phyloP scores from a whole-genome alignment of 2,113 vertebrate species.

The Chunga burmeisteri region DNA sequence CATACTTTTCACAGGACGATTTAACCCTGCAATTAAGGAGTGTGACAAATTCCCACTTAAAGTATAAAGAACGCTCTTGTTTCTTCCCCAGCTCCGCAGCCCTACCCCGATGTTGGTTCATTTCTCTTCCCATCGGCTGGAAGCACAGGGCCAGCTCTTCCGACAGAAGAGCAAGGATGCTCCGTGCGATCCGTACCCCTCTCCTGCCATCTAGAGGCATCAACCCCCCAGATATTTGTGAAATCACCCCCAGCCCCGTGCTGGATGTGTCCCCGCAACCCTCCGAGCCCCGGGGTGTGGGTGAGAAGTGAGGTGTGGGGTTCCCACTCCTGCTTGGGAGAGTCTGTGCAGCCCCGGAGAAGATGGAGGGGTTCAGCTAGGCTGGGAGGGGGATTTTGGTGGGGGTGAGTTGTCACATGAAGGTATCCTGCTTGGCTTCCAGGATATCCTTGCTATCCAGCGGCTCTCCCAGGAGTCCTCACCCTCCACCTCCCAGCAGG shows the following conservation, averaged over 20 bases:
- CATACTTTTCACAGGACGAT: background rate
- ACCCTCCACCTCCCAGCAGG: background rate
- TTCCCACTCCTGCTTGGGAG: background rate
- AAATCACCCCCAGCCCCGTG: rapidly evolving
- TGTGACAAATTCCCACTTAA: background rate
- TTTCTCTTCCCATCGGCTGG: background rate
- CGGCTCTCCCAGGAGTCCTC: background rate
- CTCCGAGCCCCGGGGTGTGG: rapidly evolving
- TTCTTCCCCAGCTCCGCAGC: background rate
- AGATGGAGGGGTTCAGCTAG: background rate
- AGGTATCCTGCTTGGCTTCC: background rate
- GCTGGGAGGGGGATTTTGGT: background rate
- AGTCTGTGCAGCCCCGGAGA: background rate
- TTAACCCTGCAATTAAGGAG: background rate
- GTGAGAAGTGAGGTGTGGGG: background rate
- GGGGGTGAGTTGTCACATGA: background rate
- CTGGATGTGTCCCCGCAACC: background rate
- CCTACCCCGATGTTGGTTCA: no score
- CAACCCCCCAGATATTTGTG: background rate
- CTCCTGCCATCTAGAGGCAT: constrained; percentile 6
- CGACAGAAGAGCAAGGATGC: background rate
- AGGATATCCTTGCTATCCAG: background rate
- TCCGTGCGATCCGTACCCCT: rapidly evolving
- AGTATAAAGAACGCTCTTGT: background rate
- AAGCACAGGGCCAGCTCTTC: background rate